These are phyloP conservation scores for Todiramphus chloris DNA, from an alignment of 2,113 vertebrate genomes.

Conservation along the genomic window DNA sequence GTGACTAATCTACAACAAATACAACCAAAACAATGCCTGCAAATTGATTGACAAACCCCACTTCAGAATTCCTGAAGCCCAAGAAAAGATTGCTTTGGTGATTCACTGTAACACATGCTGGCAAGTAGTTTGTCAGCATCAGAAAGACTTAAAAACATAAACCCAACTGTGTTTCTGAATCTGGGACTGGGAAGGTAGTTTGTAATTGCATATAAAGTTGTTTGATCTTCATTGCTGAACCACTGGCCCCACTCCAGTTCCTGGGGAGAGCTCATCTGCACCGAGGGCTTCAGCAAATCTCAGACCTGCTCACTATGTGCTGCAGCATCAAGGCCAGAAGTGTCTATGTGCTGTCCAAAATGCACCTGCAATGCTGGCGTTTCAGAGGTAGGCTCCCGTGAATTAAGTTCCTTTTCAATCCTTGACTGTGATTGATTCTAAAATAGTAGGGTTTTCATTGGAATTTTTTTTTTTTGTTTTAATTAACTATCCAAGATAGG, in stretches of 20 bases:
- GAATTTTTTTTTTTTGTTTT: neutral
- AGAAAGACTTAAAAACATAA: neutral
- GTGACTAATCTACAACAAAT: neutral
- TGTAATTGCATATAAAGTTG: neutral
- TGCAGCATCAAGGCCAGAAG: neutral
- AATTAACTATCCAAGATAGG: neutral
- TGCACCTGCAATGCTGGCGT: neutral
- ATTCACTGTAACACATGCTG: neutral
- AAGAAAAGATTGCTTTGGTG: neutral
- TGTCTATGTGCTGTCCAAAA: neutral
- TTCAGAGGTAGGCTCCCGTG: neutral
- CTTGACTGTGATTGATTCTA: neutral
- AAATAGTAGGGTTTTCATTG: neutral
- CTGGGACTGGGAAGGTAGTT: neutral
- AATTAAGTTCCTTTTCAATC: neutral
- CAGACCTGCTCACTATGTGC: neutral
- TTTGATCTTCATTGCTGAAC: neutral
- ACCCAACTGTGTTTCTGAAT: neutral
- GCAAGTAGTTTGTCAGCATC: neutral
- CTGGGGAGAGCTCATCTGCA: neutral
- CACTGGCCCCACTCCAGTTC: neutral
- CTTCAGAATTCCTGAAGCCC: neutral
- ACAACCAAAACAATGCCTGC: neutral
- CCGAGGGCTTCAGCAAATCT: neutral
- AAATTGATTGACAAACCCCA: neutral